Conservation (phyloP, 2,888 invertebrate species). For the Ferrisia virgata region DNA sequence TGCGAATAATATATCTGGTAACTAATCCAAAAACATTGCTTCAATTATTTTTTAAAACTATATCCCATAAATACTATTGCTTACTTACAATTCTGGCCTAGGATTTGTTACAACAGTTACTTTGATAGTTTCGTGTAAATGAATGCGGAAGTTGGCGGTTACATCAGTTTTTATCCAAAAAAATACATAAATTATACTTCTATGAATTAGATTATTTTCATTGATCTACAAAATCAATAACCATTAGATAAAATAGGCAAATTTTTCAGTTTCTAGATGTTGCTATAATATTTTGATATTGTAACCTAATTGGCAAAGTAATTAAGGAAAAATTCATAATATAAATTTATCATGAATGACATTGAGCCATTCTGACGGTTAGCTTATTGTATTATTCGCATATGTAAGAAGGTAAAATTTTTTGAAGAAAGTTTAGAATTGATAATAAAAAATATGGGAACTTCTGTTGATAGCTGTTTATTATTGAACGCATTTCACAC, state of each 20-base stretch:
- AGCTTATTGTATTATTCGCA: too few relatives aligned
- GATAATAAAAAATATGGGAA: too few relatives aligned
- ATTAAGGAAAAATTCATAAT: too few relatives aligned
- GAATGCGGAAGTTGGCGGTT: slow-evolving; percentile 56
- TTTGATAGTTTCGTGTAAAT: slow-evolving; percentile 60
- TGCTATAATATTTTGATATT: too few relatives aligned
- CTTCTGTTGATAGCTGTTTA: too few relatives aligned
- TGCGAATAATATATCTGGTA: slow-evolving; percentile 73
- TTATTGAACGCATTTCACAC: background rate
- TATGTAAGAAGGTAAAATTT: too few relatives aligned
- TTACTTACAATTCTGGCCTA: slow-evolving; percentile 61
- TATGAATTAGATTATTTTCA: slow-evolving; percentile 60
- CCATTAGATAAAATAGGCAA: background rate
- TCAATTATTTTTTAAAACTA: background rate
- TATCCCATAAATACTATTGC: too few relatives aligned
- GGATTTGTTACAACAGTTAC: slow-evolving; percentile 67
- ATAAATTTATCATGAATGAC: too few relatives aligned
- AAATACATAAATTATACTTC: slow-evolving; percentile 65
- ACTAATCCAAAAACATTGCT: slow-evolving; percentile 53
- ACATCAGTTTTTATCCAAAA: slow-evolving; percentile 63
- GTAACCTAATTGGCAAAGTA: too few relatives aligned
- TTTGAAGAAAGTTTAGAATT: too few relatives aligned
- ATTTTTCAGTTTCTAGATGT: too few relatives aligned
- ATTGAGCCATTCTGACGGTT: too few relatives aligned
- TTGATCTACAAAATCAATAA: slow-evolving; percentile 55